Evolutionary conservation across 2,888 invertebrate genomes (phyloP).

Genomic region (Hyalella azteca): DNA sequence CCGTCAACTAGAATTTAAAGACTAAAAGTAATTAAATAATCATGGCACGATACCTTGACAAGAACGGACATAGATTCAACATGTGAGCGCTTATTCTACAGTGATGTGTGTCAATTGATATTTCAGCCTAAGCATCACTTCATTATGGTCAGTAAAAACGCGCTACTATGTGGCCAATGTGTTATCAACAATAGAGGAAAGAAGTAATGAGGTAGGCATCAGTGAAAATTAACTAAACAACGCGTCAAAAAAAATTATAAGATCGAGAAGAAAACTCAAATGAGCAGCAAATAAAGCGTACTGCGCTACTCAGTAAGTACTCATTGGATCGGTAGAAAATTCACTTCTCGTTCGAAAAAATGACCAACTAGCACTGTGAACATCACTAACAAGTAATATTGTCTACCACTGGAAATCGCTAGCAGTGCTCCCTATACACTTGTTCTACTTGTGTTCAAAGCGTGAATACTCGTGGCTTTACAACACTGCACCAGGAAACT

Average conservation of each 20-base stretch:
- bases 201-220: conserved; percentile 31
- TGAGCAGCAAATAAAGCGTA: conserved; percentile 12
- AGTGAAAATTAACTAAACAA: conserved; percentile 11
- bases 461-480: conserved; percentile 23
- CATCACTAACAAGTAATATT: conserved; percentile 30
- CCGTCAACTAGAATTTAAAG: conserved; percentile 34
- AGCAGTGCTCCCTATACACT: conserved; percentile 28
- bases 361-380: conserved; percentile 13
- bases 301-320: conserved; percentile 33
- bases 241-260: neutral
- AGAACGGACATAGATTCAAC: conserved; percentile 33
- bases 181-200: neutral
- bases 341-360: neutral
- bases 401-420: conserved; percentile 24
- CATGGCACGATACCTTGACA: conserved; percentile 36
- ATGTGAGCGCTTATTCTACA: conserved; percentile 33
- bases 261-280: neutral
- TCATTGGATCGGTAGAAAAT: conserved; percentile 9
- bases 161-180: neutral
- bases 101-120: conserved; percentile 32
- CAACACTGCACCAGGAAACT: conserved; percentile 22
- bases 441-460: conserved; percentile 27
- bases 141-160: neutral
- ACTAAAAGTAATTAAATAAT: conserved; percentile 29
- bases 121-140: conserved; percentile 22